Conservation (phyloP, 2,888 invertebrate species). For the Acrobasis suavella region DNA sequence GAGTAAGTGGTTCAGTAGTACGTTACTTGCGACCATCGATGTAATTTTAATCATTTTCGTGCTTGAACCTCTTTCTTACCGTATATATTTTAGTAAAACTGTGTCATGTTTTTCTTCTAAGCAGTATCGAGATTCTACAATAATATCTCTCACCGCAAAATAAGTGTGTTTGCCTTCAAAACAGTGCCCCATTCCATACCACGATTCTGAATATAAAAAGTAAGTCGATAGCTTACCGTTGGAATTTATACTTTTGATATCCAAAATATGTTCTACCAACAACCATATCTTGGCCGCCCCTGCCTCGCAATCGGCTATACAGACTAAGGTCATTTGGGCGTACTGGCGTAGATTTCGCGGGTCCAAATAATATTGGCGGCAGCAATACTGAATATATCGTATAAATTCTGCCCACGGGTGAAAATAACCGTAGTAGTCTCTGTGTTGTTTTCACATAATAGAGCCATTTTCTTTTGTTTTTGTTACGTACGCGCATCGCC, state of each 20-base stretch:
- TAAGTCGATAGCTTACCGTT: slow-evolving; percentile 81
- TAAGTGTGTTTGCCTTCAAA: slow-evolving; percentile 74
- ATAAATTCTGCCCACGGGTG: slow-evolving; percentile 81
- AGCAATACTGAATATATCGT: slow-evolving; percentile 75
- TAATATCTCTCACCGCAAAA: slow-evolving; percentile 39
- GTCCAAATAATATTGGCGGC: slow-evolving; percentile 53
- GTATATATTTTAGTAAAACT: slow-evolving; percentile 1
- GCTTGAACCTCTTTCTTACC: background rate
- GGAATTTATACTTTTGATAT: slow-evolving; percentile 82
- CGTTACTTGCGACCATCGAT: no score
- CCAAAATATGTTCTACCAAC: slow-evolving; percentile 72
- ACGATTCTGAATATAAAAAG: slow-evolving; percentile 80
- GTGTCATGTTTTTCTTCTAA: slow-evolving; percentile 7
- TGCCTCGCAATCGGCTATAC: slow-evolving; percentile 23
- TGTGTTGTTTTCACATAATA: slow-evolving; percentile 82
- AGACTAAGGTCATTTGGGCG: slow-evolving; percentile 26
- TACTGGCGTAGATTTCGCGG: slow-evolving; percentile 34
- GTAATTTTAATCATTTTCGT: background rate
- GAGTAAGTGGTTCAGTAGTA: no score
- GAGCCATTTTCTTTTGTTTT: slow-evolving; percentile 82
- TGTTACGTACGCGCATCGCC: slow-evolving; percentile 71
- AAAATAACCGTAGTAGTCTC: slow-evolving; percentile 78
- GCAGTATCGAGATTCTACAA: slow-evolving; percentile 34
- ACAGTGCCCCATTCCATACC: slow-evolving; percentile 73
- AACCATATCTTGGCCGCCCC: slow-evolving; percentile 44